phyloP scores from a whole-genome alignment of 2,797 vertebrate genomes.

The Odontamblyopus lacepedii region DNA sequence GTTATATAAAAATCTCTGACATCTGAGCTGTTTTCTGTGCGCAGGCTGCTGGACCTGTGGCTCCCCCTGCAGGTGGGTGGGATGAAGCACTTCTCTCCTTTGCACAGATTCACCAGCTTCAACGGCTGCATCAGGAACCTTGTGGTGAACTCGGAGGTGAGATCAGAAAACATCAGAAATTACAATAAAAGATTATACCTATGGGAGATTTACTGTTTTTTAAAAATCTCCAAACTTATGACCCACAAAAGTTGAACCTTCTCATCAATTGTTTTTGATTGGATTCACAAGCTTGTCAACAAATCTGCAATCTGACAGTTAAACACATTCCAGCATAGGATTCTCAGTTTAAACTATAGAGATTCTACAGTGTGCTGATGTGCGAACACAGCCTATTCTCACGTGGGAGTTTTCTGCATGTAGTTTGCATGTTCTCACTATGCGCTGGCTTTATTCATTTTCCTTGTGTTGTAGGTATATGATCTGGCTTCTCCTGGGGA shows the following conservation, averaged over 20 bases:
- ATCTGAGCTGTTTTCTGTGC: neutral
- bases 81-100: constrained; percentile 76
- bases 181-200: neutral
- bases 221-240: neutral
- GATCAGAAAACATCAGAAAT: neutral
- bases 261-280: no score
- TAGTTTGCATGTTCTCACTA: neutral
- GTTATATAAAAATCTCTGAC: neutral
- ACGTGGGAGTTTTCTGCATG: neutral
- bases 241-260: no score
- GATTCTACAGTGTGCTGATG: no score
- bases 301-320: no score
- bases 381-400: no score
- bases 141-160: constrained; percentile 86
- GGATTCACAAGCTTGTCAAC: no score
- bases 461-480: constrained; percentile 74
- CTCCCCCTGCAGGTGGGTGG: constrained; percentile 90
- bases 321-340: no score
- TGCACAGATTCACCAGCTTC: constrained; percentile 76
- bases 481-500: constrained; percentile 85
- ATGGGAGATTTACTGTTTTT: neutral
- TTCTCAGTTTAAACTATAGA: no score
- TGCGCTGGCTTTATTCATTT: neutral
- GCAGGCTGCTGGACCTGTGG: constrained; percentile 80
- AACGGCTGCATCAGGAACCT: constrained; percentile 87